phyloP scores from a whole-genome alignment of 2,113 vertebrate species.

The Calyptommatus sinebrachiatus region DNA sequence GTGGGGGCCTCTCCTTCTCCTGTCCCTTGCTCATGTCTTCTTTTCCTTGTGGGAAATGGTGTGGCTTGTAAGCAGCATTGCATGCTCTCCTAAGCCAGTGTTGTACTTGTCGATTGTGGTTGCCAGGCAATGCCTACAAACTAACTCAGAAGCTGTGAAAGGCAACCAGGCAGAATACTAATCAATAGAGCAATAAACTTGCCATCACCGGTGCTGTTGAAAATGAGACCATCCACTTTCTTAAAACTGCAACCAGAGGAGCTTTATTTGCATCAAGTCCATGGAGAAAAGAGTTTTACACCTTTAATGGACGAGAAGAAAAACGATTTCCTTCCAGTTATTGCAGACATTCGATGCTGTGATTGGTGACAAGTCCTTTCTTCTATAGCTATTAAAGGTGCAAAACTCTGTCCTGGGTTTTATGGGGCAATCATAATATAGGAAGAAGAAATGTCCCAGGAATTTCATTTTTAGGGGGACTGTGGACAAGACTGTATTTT shows the following conservation, averaged over 20 bases:
- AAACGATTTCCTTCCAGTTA: no score
- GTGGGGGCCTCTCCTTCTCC: background rate
- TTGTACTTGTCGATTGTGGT: conserved; percentile 84
- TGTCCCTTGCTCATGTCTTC: background rate
- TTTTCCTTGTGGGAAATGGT: rapidly evolving
- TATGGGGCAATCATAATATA: no score
- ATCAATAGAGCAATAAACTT: conserved; percentile 27
- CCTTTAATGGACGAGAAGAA: no score
- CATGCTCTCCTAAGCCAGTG: conserved; percentile 68
- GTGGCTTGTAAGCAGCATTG: conserved; percentile 30
- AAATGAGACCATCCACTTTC: background rate
- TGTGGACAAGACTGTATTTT: no score
- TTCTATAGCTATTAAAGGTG: no score
- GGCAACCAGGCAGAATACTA: conserved; percentile 51
- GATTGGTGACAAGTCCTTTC: no score
- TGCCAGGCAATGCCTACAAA: conserved; percentile 83
- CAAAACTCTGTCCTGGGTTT: no score
- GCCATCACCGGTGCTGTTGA: rapidly evolving
- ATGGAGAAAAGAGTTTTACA: background rate
- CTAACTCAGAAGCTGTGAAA: conserved; percentile 58
- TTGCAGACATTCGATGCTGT: no score
- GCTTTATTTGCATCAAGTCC: background rate
- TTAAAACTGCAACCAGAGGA: background rate
- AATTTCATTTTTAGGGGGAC: no score
- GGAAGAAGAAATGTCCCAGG: no score